Conservation (phyloP, 2,797 vertebrate genomes). For the Malurus leucopterus region DNA sequence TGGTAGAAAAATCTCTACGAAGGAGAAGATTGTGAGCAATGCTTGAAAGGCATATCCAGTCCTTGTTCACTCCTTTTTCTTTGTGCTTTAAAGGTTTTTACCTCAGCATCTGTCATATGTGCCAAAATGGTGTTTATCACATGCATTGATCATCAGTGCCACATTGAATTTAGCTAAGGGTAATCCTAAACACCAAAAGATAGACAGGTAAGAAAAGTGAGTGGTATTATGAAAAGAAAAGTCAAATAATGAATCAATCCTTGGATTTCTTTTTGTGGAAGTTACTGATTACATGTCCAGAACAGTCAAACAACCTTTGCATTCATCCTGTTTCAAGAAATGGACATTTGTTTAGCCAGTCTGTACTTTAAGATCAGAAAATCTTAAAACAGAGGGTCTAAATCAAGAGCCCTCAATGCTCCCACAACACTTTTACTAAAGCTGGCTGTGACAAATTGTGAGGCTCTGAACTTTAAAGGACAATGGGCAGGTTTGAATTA, state of each 20-base stretch:
- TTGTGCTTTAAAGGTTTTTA: not conserved
- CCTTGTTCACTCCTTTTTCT: not conserved
- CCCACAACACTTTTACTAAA: not conserved
- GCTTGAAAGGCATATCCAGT: not conserved
- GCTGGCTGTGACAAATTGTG: not conserved
- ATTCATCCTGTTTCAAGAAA: not conserved
- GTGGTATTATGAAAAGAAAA: not conserved
- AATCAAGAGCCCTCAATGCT: not conserved
- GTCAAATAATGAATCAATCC: not conserved
- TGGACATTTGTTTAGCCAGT: not conserved
- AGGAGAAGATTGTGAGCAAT: not conserved
- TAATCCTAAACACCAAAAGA: not conserved
- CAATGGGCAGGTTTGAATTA: not conserved
- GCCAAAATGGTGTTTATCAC: not conserved
- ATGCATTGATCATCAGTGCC: not conserved
- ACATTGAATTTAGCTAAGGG: not conserved
- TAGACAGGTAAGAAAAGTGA: not conserved
- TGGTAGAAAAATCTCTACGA: not conserved
- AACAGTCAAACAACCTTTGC: not conserved
- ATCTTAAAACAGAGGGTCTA: not conserved
- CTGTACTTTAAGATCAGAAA: not conserved
- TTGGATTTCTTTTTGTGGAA: not conserved
- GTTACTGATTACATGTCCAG: not conserved
- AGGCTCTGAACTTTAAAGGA: conserved; percentile 15
- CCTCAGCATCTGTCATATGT: not conserved